Evolutionary conservation across 2,113 vertebrate genomes (phyloP), one percentile per base, ranked within the genome.

Genomic region (Aplodontia rufa): DNA sequence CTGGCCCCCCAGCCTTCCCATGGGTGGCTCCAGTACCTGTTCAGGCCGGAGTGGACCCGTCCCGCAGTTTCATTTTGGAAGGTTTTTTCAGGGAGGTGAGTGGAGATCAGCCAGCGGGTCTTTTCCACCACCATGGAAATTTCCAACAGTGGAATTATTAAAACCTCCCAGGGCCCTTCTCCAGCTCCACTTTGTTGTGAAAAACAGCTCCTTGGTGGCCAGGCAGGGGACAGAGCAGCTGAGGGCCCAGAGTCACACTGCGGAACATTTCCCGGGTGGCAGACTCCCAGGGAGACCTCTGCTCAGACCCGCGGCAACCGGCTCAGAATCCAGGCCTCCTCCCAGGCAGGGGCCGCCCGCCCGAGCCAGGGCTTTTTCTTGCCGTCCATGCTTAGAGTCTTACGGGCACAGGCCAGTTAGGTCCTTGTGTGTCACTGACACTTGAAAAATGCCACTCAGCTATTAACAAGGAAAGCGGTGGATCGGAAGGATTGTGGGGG

Each of bases 111-210:
- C 95, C 93, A 93, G 76, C 49, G n/a, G 72, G 84, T n/a, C 91
- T 92, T 81, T 93, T 94, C 93, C 93, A 90, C 78, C 47, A 2
- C 55, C 51, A 0, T 96, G 97, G 96, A 97, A 97, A 96, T 97
- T 97, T 96, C 95, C 91, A 71, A 60, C 35, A 58, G 53, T 74
- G 58, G 78, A 91, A 89, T 93, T 83, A 92, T 60, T 69, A 82
- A 90, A 96, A 58, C 80, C 76, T 84, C 93, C 42, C 1, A 2
- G 74, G 90, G 81, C 94, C 92, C 35, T 90, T 87, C 80, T 90
- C 55, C 83, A 2, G 8, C 80, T 90, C 64, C 12, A 60, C 79
- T 91, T 89, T 66, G 37, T 95, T 93, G 78, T 95, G 80, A 97
- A 84, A 96, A 96, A 87, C 58, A 95, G 42, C 84, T 95, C 90